These are phyloP conservation scores for Zoroaster sp. DNA, from an alignment of 53 echinoderm and acorn worm genomes.

Conservation along the genomic window DNA sequence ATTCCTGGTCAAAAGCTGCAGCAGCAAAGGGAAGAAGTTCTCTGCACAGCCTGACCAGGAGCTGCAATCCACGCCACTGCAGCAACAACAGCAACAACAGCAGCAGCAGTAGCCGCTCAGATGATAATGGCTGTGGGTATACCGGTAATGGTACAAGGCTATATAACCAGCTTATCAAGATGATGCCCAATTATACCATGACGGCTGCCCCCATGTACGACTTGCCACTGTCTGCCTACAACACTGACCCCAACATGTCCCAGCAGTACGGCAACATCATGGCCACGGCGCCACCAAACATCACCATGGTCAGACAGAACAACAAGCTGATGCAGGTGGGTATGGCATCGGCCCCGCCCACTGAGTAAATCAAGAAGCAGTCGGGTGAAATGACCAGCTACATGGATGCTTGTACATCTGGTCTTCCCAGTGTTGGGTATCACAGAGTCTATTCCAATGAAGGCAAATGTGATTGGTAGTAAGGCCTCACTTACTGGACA, in stretches of 20 bases:
- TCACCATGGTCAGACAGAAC: constrained; percentile 47
- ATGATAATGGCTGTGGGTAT: neutral
- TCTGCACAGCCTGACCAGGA: neutral
- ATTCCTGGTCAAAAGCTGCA: neutral
- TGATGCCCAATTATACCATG: neutral
- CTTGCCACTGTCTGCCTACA: neutral
- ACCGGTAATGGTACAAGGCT: neutral
- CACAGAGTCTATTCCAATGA: neutral
- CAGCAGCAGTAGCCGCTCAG: constrained; percentile 18
- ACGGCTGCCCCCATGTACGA: neutral
- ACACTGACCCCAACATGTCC: neutral
- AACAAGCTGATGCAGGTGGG: constrained; percentile 22
- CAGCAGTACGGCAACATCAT: neutral
- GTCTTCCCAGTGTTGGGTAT: neutral
- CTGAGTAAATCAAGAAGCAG: neutral
- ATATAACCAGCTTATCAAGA: constrained; percentile 22
- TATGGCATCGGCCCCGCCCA: neutral
- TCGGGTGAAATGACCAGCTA: constrained; percentile 1
- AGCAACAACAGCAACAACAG: neutral
- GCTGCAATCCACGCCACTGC: neutral
- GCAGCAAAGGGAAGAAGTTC: neutral
- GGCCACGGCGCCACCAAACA: neutral
- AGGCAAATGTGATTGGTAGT: neutral
- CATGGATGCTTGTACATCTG: constrained; percentile 2
- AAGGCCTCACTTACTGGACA: constrained; percentile 7